Percentiles rank a stretch among this genome's conserved stretches.
phyloP scores from a whole-genome alignment of 2,888 invertebrate species.

The Caenorhabditis japonica region DNA sequence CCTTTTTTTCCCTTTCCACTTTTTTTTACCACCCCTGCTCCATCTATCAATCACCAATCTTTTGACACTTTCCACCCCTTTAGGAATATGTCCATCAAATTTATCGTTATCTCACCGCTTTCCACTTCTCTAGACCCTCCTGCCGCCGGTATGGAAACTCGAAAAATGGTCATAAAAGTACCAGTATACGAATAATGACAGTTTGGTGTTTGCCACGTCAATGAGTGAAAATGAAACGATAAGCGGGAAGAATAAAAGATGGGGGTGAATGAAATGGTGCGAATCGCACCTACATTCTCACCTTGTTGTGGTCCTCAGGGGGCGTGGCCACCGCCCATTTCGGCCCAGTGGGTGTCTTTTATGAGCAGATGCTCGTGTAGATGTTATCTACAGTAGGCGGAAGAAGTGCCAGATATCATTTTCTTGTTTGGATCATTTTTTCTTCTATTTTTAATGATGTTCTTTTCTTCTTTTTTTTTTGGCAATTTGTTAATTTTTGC shows the following conservation, averaged over 20 bases:
- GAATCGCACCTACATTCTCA: conserved; percentile 7
- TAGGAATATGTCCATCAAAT: conserved; percentile 18
- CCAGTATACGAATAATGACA: neutral
- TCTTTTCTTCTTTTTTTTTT: too few species aligned
- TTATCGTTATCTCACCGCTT: conserved; percentile 10
- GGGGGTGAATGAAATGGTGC: neutral
- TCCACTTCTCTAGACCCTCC: conserved; percentile 36
- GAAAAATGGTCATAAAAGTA: conserved; percentile 12
- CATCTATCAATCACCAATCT: neutral
- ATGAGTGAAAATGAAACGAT: too few species aligned
- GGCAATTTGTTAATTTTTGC: too few species aligned
- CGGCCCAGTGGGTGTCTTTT: too few species aligned
- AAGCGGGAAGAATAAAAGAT: conserved; percentile 22
- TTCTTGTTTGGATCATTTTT: too few species aligned
- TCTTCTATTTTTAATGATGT: too few species aligned
- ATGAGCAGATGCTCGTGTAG: too few species aligned
- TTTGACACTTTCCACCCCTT: neutral
- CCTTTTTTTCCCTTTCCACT: neutral
- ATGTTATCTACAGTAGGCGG: too few species aligned
- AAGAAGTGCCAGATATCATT: too few species aligned
- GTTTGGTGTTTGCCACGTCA: conserved; percentile 21
- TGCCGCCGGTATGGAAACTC: conserved; percentile 6
- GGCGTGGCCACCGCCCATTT: too few species aligned
- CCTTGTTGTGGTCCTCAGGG: neutral
- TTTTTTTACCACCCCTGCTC: neutral